Percentiles rank a stretch among this genome's conserved stretches.
phyloP scores from a whole-genome alignment of 2,113 vertebrate species.

The Esox niger region DNA sequence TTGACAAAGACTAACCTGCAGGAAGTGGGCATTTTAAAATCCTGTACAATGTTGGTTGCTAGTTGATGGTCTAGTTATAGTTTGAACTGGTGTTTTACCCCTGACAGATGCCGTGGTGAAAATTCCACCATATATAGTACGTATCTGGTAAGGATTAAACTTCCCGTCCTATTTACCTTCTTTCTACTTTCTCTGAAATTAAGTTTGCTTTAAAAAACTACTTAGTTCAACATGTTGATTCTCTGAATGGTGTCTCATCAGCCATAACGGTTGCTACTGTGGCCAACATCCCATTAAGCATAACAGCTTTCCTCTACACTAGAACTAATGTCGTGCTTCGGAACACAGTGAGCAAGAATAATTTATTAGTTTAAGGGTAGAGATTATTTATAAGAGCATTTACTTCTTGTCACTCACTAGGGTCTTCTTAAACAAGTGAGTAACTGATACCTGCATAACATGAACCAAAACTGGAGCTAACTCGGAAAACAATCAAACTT shows the following conservation, averaged over 20 bases:
- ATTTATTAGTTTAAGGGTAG: conserved; percentile 13
- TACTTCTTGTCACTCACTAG: no score
- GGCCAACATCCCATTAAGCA: conserved; percentile 46
- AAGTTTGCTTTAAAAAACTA: conserved; percentile 5
- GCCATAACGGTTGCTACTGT: conserved; percentile 36
- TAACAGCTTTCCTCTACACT: conserved; percentile 33
- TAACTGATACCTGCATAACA: no score
- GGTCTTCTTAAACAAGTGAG: no score
- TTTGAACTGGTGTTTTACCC: conserved; percentile 13
- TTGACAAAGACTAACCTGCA: conserved; percentile 17
- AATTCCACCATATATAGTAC: no score
- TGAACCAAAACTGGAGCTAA: no score
- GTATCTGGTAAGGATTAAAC: no score
- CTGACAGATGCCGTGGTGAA: neutral
- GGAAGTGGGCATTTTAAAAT: conserved; percentile 2
- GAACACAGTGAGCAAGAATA: conserved; percentile 2
- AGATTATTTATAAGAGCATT: conserved; percentile 49
- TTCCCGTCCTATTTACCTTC: neutral
- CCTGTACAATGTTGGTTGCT: conserved; percentile 3
- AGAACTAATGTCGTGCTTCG: conserved; percentile 28
- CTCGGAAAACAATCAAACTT: no score
- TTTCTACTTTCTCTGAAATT: neutral
- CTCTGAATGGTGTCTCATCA: conserved; percentile 21
- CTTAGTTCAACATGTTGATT: conserved; percentile 38
- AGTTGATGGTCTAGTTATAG: neutral